Evolutionary conservation across 2,888 invertebrate species (phyloP).

Genomic region (Cyrtodaria siliqua): DNA sequence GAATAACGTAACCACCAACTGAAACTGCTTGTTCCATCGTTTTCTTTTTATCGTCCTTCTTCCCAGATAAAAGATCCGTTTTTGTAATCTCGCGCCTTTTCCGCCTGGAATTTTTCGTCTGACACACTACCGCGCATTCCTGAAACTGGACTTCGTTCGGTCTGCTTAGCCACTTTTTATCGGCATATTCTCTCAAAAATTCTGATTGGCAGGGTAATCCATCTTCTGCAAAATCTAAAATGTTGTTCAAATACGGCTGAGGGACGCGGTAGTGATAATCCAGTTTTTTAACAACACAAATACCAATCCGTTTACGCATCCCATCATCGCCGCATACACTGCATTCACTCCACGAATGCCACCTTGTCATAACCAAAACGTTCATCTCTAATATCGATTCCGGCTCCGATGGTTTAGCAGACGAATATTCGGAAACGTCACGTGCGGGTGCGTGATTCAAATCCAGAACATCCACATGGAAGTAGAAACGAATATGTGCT

Average conservation of each 20-base stretch:
- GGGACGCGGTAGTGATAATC: constrained; percentile 14
- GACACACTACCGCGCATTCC: constrained; percentile 37
- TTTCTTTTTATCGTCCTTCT: constrained; percentile 8
- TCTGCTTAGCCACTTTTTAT: constrained; percentile 19
- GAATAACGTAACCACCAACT: constrained; percentile 39
- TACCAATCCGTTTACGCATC: constrained; percentile 52
- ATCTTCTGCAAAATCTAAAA: constrained; percentile 37
- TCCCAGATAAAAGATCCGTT: background rate
- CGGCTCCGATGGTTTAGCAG: background rate
- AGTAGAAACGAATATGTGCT: constrained; percentile 36
- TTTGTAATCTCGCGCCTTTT: constrained; percentile 20
- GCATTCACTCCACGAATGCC: constrained; percentile 63
- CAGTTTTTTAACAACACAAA: constrained; percentile 47
- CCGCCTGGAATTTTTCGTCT: background rate
- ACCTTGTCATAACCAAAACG: constrained; percentile 43
- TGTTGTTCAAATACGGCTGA: constrained; percentile 34
- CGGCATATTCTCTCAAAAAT: constrained; percentile 34
- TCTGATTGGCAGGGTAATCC: constrained; percentile 60
- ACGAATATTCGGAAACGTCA: constrained; percentile 32
- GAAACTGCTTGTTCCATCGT: constrained; percentile 22
- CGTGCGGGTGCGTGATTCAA: constrained; percentile 25
- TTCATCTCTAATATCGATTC: constrained; percentile 31
- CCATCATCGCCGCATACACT: constrained; percentile 51
- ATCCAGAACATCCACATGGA: constrained; percentile 55
- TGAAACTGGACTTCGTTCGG: constrained; percentile 46